Conservation (phyloP, 2,888 invertebrate species). For the Anoplius nigerrimus region DNA sequence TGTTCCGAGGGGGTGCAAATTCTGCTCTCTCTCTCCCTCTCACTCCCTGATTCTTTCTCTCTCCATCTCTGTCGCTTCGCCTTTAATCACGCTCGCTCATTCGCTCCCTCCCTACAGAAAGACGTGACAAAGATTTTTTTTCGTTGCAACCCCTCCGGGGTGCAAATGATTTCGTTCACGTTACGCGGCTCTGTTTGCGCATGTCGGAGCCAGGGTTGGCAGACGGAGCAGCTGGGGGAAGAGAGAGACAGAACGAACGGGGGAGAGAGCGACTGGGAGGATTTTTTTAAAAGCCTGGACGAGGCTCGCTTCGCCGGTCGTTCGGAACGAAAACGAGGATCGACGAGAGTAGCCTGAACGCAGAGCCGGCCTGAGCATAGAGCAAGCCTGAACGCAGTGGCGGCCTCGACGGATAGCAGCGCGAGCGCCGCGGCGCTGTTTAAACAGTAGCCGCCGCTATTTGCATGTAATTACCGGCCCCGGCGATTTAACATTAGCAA, state of each 20-base stretch:
- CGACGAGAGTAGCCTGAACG: neutral
- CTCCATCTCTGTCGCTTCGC: neutral
- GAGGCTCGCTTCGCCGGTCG: neutral
- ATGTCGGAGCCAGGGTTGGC: too few relatives aligned
- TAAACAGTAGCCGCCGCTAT: slow-evolving; percentile 62
- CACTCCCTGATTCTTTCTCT: neutral
- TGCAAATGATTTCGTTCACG: too few relatives aligned
- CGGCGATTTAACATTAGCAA: slow-evolving; percentile 66
- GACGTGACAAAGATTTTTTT: slow-evolving; percentile 5
- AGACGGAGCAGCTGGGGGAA: too few relatives aligned
- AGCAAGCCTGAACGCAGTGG: neutral
- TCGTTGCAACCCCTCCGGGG: neutral
- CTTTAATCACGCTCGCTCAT: neutral
- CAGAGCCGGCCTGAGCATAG: neutral
- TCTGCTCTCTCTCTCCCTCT: neutral
- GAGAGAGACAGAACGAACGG: too few relatives aligned
- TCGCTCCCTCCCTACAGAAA: neutral
- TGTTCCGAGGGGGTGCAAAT: neutral
- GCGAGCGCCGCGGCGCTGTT: slow-evolving; percentile 54
- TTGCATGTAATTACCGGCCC: slow-evolving; percentile 65
- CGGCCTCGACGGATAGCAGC: slow-evolving; percentile 24
- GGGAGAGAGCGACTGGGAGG: too few relatives aligned
- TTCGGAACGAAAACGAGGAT: neutral
- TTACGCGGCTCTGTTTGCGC: too few relatives aligned
- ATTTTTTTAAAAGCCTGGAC: slow-evolving; percentile 6